Evolutionary conservation across 2,888 invertebrate species (phyloP).

Genomic region (Ochropleura plecta): DNA sequence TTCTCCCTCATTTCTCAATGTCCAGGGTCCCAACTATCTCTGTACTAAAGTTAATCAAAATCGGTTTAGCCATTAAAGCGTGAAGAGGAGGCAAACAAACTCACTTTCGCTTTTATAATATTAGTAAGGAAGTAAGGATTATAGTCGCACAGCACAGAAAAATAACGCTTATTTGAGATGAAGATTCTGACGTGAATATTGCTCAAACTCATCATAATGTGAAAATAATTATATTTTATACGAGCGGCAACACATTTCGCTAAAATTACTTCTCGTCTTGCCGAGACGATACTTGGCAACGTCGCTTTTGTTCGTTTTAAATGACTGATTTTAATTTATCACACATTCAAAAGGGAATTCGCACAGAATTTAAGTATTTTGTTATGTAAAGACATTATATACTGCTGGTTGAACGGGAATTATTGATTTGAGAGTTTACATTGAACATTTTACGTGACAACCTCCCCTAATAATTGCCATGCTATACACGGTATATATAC

Average conservation of each 20-base stretch:
- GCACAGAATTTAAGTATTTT: neutral
- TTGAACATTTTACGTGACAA: neutral
- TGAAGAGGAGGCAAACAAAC: no score
- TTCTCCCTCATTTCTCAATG: no score
- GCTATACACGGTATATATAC: no score
- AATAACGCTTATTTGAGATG: neutral
- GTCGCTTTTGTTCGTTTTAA: neutral
- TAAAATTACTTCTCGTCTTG: neutral
- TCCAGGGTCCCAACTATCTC: no score
- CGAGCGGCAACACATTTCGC: slow-evolving; percentile 9
- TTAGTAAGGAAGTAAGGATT: neutral
- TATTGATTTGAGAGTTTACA: neutral
- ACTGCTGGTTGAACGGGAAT: neutral
- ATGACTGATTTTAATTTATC: neutral
- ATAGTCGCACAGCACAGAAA: neutral
- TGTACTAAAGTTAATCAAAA: no score
- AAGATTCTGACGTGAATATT: slow-evolving; percentile 3
- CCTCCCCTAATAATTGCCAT: no score
- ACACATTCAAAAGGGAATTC: neutral
- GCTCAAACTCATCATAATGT: neutral
- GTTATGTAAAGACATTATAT: neutral
- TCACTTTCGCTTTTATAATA: no score
- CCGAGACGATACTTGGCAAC: neutral
- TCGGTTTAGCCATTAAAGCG: no score
- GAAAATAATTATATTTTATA: slow-evolving; percentile 13